Percentiles rank a stretch among this genome's conserved stretches.
Evolutionary conservation across 1,140 invertebrate genomes (phyloP).

Genomic region (Belonocnema kinseyi): DNA sequence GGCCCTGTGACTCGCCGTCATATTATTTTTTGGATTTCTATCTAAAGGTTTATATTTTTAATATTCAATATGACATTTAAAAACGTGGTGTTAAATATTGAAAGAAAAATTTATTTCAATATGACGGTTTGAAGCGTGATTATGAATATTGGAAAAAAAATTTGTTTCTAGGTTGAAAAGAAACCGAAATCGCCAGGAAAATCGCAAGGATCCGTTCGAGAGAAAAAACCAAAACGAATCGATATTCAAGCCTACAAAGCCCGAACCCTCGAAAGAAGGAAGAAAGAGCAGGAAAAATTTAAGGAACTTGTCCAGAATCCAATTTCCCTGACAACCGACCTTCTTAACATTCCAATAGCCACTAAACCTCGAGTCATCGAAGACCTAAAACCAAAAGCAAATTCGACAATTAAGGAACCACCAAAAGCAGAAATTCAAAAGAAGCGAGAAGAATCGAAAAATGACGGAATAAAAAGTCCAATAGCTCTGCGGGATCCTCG

Average conservation of each 20-base stretch:
- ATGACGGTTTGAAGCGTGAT: no score
- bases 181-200: background rate
- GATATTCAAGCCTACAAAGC: constrained; percentile 69
- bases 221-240: constrained; percentile 61
- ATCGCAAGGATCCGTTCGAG: background rate
- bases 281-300: constrained; percentile 52
- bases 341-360: constrained; percentile 53
- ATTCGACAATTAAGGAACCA: background rate
- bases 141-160: no score
- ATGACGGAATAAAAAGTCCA: background rate
- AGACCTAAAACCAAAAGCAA: background rate
- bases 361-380: constrained; percentile 29
- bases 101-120: no score
- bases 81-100: no score
- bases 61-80: no score
- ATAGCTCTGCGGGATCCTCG: background rate
- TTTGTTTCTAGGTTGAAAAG: background rate
- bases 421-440: constrained; percentile 29
- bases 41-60: no score
- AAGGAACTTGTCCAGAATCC: constrained; percentile 55
- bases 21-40: no score
- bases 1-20: no score
- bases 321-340: constrained; percentile 54
- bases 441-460: background rate
- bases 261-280: constrained; percentile 58